phyloP scores from a whole-genome alignment of 2,113 vertebrate genomes.

The Phoxinus phoxinus region DNA sequence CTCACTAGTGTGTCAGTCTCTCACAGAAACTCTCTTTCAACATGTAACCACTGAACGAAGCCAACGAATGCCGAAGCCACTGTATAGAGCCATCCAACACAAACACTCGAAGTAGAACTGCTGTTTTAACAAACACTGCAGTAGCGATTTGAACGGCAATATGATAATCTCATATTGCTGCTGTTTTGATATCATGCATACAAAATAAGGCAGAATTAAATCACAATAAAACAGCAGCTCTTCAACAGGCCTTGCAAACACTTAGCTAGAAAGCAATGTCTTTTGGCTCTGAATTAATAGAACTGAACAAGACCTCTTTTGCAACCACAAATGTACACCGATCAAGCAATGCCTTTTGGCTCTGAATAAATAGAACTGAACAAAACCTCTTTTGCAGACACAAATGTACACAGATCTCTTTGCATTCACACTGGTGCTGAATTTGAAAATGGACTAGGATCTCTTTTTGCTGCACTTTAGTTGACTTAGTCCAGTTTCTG shows the following conservation, averaged over 20 bases:
- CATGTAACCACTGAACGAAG: background rate
- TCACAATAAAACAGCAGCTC: background rate
- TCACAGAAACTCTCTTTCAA: conserved; percentile 30
- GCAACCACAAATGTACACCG: too few species aligned
- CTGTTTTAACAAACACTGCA: background rate
- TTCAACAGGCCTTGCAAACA: background rate
- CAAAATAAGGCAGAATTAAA: background rate
- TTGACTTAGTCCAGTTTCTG: background rate
- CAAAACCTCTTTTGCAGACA: too few species aligned
- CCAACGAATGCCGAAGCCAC: background rate
- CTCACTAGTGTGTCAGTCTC: conserved; percentile 18
- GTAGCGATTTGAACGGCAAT: background rate
- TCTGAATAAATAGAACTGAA: background rate
- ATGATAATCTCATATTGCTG: background rate
- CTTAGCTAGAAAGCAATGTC: background rate
- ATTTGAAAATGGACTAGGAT: background rate
- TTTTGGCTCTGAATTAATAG: background rate
- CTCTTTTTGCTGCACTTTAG: too few species aligned
- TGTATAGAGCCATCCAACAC: background rate
- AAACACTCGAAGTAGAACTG: background rate
- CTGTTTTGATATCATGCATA: background rate
- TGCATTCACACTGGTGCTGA: background rate
- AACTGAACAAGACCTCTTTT: too few species aligned
- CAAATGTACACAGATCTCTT: background rate
- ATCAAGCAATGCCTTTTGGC: background rate